Base-by-base conservation (phyloP, 2,888 invertebrate species). In the Monochamus alternatus region DNA sequence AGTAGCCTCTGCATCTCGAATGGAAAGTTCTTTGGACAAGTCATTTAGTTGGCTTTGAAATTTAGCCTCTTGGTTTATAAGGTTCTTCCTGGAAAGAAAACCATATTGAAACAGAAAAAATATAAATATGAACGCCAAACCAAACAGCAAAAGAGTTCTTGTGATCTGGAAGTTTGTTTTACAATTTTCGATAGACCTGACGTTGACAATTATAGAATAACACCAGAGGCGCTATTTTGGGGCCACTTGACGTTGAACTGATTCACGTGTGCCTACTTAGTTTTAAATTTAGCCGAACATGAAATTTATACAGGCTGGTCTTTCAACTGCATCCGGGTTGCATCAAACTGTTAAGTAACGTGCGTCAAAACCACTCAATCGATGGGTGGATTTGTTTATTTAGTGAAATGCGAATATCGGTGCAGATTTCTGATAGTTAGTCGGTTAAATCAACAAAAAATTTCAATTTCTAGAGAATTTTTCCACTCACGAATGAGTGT, bases 41-140 rank as follows among this genome's bases (percentile, higher is more conserved):
- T 91, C 91, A 3, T 91, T 90, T 64, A 93, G 90, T 82, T 92
- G 92, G 5, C 90, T 89, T 85, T 92, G 92, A 87, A 92, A 92
- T 86, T 91, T 91, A 31, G 89, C 90, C 85, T 93, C 93, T 84
- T 93, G 92, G 76, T 90, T 90, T 9, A 93, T 92, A 74, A 93
- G 89, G 75, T 91, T 91, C 84, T 92, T 92, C 93, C 93, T 93
- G 90, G 14, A 90, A 89, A 60, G 76, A 78, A 63, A 67, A 12
- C 31, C 55, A 74, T 5, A 38, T 38, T 38, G 5, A 38, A 5
- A 38, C 38, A 38, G 38, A 38, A 5, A 38, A 38, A 4, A 38
- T 38, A 38, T 38, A 38, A 38, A 38, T 38, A 38, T 38, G n/a
- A n/a, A 38, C 38, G 38, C n/a, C n/a, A n/a, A n/a, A n/a, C n/a